These are phyloP conservation scores for Ypsolopha scabrella DNA, from an alignment of 2,888 invertebrate species.

Conservation along the genomic window DNA sequence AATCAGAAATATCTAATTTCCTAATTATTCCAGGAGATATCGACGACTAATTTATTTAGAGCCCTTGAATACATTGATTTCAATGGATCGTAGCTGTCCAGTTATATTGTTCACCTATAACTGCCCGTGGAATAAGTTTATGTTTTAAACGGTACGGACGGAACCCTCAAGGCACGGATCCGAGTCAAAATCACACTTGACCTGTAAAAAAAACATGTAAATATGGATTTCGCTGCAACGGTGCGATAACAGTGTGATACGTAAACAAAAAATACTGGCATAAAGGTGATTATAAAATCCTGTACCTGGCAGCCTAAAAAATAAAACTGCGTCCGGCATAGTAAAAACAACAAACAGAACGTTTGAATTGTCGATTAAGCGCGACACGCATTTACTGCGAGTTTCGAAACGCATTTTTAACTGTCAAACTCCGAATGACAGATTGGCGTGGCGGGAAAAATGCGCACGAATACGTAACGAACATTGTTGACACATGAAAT, in stretches of 20 bases:
- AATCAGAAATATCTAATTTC: too few species aligned
- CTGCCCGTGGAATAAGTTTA: too few species aligned
- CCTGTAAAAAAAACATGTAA: too few species aligned
- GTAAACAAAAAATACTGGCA: not conserved
- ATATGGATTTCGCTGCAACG: too few species aligned
- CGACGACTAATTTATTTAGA: too few species aligned
- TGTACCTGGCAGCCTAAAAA: not conserved
- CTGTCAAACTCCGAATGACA: constrained; percentile 22
- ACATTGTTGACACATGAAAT: not conserved
- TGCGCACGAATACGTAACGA: constrained; percentile 6
- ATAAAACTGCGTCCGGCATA: not conserved
- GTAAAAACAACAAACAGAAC: not conserved
- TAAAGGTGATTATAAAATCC: not conserved
- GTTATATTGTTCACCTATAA: too few species aligned
- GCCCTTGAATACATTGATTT: too few species aligned
- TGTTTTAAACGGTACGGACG: too few species aligned
- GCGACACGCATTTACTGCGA: constrained; percentile 4
- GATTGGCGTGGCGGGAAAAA: constrained; percentile 17
- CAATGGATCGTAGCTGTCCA: too few species aligned
- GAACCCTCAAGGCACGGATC: too few species aligned
- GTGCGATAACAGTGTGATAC: not conserved
- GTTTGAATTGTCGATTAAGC: not conserved
- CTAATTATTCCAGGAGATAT: too few species aligned
- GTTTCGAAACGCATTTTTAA: constrained; percentile 19
- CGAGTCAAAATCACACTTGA: too few species aligned